Percentiles rank a stretch among this genome's conserved stretches.
Conservation (phyloP, 92 coral and sea anemone genomes). For the Bergia puertoricense region DNA sequence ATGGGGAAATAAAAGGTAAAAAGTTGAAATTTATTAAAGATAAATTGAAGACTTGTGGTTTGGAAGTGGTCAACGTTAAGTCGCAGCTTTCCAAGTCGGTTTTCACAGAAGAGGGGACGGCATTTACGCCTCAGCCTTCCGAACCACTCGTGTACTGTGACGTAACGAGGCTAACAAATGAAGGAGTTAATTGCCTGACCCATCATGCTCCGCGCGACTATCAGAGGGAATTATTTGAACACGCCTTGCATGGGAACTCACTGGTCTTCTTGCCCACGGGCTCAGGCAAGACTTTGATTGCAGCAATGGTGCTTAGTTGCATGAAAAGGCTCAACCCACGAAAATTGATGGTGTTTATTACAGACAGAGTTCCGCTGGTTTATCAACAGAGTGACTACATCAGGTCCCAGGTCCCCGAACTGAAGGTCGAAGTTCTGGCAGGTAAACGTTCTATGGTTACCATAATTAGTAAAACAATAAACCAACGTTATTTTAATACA, state of each 20-base stretch:
- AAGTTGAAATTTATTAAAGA: constrained; percentile 61
- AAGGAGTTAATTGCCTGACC: constrained; percentile 64
- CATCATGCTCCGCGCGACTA: constrained; percentile 79
- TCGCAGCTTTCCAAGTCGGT: neutral
- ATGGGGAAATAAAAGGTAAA: constrained; percentile 63
- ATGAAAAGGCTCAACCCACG: constrained; percentile 87
- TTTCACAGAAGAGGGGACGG: neutral
- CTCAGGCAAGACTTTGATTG: constrained; percentile 91
- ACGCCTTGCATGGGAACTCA: constrained; percentile 80
- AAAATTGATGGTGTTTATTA: constrained; percentile 87
- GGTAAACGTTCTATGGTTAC: constrained; percentile 42
- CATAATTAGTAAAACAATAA: too few relatives aligned
- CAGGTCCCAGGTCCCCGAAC: constrained; percentile 68
- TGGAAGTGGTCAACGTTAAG: constrained; percentile 68
- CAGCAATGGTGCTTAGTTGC: constrained; percentile 93
- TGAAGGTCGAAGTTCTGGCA: constrained; percentile 72
- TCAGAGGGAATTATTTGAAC: constrained; percentile 71
- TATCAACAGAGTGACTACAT: constrained; percentile 91
- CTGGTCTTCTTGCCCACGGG: constrained; percentile 95
- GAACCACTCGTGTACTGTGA: constrained; percentile 80
- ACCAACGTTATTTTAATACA: too few relatives aligned
- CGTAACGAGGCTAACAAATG: constrained; percentile 40
- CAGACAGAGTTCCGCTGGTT: constrained; percentile 83
- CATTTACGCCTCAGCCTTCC: neutral
- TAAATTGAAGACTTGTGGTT: constrained; percentile 53